phyloP scores from a whole-genome alignment of 2,888 invertebrate genomes.

The Synergus umbraculus region DNA sequence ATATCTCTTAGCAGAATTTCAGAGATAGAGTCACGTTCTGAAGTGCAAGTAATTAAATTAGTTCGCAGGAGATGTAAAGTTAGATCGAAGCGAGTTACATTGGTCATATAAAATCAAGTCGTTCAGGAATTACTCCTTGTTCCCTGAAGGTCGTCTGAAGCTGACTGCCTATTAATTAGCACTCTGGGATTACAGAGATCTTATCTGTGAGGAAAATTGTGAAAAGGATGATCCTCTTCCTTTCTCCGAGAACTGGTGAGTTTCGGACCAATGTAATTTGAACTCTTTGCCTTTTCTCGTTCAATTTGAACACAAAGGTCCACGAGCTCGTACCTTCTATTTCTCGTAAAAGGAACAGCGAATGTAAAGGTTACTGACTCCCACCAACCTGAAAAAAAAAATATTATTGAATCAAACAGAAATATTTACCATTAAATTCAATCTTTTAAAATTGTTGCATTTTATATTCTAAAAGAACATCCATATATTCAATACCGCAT shows the following conservation, averaged over 20 bases:
- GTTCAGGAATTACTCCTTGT: conserved; percentile 27
- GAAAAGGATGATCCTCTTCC: conserved; percentile 8
- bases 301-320: neutral
- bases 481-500: no score
- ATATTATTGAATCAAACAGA: no score
- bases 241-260: neutral
- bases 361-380: no score
- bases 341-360: neutral
- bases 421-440: no score
- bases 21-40: conserved; percentile 34
- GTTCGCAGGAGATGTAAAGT: conserved; percentile 29
- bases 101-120: conserved; percentile 34
- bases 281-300: conserved; percentile 1
- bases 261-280: conserved; percentile 2
- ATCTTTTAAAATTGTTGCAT: no score
- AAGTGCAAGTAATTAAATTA: conserved; percentile 38
- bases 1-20: neutral
- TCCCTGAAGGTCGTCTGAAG: neutral
- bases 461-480: no score
- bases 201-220: conserved; percentile 13
- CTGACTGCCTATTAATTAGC: conserved; percentile 29
- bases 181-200: conserved; percentile 10
- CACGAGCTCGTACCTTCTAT: neutral
- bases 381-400: no score
- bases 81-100: conserved; percentile 27